A percentile compares a stretch with the other conserved stretches of the same genome.
Conservation (phyloP, 2,797 vertebrate genomes). For the Lithobates pipiens region DNA sequence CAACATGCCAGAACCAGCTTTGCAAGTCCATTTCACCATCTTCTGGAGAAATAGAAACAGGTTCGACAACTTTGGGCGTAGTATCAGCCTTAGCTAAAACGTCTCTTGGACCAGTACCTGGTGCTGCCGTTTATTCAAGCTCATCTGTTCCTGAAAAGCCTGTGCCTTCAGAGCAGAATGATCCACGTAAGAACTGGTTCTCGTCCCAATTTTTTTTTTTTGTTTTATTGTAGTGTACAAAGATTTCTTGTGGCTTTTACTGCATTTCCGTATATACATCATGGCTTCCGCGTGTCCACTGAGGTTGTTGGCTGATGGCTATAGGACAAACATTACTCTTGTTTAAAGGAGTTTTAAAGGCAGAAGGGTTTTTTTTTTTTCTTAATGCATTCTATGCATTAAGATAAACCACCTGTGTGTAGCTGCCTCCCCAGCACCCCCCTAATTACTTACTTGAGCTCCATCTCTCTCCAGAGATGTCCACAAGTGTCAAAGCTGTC, state of each 20-base stretch:
- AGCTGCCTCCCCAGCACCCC: too few species aligned
- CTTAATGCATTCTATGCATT: too few species aligned
- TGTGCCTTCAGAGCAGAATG: conserved; percentile 79
- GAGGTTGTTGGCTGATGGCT: neutral
- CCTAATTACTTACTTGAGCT: too few species aligned
- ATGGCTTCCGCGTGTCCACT: neutral
- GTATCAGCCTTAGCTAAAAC: conserved; percentile 84
- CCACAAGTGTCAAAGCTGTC: too few species aligned
- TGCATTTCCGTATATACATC: too few species aligned
- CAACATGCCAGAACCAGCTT: conserved; percentile 86
- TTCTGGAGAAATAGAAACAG: conserved; percentile 90
- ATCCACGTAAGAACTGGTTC: conserved; percentile 79
- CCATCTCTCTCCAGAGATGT: too few species aligned
- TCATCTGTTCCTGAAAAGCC: conserved; percentile 83
- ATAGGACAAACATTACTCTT: too few species aligned
- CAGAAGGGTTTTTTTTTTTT: too few species aligned
- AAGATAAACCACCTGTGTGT: too few species aligned
- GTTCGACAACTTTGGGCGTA: conserved; percentile 84
- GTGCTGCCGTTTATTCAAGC: conserved; percentile 87
- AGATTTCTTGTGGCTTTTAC: too few species aligned
- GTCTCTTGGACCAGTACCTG: conserved; percentile 86
- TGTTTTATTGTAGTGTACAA: too few species aligned
- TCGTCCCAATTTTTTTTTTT: neutral
- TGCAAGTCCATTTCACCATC: conserved; percentile 81
- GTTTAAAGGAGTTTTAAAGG: too few species aligned